Base-by-base conservation (phyloP, 1,140 invertebrate species). In the Drosophila miranda region DNA sequence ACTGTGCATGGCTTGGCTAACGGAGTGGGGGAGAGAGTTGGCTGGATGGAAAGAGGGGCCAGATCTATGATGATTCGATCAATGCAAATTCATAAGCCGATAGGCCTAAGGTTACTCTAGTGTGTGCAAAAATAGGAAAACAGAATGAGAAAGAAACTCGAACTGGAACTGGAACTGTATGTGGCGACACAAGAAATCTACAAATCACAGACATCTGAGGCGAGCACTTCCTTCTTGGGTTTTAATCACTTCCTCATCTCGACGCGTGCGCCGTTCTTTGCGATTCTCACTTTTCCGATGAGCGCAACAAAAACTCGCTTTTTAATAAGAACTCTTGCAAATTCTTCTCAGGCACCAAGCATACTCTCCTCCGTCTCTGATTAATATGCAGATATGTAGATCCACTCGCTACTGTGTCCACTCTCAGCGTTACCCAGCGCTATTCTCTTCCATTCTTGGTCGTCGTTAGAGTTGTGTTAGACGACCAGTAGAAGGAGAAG, bases 311-410 rank as follows among this genome's bases (percentile, higher is more conserved):
- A 70, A 69, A 83, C 79, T 83, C 79, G 79, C 79, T 83, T 83
- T 83, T 83, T 83, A 84, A 83, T 83, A 83, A 83, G 79, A 84
- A 84, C 84, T 83, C 80, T 84, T 83, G 80, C 80, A 71, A 83
- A 83, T 83, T 79, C 79, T 77, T 58, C 30, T 52, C 48, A 26
- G 49, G 30, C 54, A 38, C 23, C 23, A 26, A 1, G 23, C 60
- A 45, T 52, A 55, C 56, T 51, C 41, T 41, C 38, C 41, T 41
- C 38, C n/a, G 46, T 54, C 49, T 70, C 66, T 70, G 67, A 70
- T 70, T 70, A 70, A 70, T 70, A 70, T 70, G 67, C 67, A 70
- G 67, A 70, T 70, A 67, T 30, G 67, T 44, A 70, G 54, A 67
- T 38, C 67, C 54, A 44, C 54, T 55, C 49, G 50, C 55, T 66